Evolutionary conservation across 2,113 vertebrate species (phyloP).

Genomic region (Burhinus oedicnemus): DNA sequence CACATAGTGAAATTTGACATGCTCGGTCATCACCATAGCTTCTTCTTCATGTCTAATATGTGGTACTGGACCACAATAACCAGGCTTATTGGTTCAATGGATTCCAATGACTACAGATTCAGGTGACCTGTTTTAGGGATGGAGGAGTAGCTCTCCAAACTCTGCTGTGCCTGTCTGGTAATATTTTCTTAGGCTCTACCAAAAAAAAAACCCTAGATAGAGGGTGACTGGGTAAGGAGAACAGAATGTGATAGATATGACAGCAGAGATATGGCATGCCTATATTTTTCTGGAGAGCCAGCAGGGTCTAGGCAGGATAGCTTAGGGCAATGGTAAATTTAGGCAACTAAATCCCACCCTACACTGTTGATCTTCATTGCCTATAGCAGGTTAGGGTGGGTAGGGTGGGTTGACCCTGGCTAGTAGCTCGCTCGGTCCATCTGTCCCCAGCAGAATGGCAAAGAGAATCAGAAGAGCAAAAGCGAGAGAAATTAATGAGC

Average conservation of each 20-base stretch:
- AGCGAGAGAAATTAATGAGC: neutral
- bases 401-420: too few relatives aligned
- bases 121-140: neutral
- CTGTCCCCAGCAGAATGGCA: neutral
- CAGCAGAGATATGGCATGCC: neutral
- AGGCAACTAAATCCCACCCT: neutral
- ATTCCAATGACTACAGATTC: neutral
- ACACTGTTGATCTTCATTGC: neutral
- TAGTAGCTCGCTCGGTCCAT: neutral
- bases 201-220: neutral
- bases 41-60: neutral
- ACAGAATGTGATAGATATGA: neutral
- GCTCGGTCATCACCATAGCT: neutral
- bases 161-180: neutral
- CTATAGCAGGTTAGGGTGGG: too few relatives aligned
- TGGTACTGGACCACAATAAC: neutral
- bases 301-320: neutral
- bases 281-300: neutral
- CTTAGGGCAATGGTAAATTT: neutral
- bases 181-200: neutral
- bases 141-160: neutral
- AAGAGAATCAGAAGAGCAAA: neutral
- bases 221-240: neutral
- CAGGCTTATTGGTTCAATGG: neutral
- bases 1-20: neutral